Base-by-base conservation (phyloP, 2,888 invertebrate species). In the Megamerina dolium region DNA sequence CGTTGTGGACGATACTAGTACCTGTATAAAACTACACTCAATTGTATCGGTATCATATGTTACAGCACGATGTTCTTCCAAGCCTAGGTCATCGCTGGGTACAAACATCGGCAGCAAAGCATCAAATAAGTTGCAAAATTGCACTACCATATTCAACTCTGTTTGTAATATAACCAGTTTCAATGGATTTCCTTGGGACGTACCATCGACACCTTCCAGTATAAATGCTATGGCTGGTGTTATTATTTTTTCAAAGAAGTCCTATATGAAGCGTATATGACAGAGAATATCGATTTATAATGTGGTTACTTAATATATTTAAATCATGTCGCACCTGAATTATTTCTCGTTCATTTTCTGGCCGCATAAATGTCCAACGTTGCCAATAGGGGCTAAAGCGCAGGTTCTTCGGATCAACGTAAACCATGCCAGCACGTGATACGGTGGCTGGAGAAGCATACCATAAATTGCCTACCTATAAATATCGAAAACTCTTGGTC, bases 401-500 rank as follows among this genome's bases (percentile, higher is more conserved):
- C 48, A 94, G 75, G 70, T 90, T 90, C 72, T 91, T 91, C 0
- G 93, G 91, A 61, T 93, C 92, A 0, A 94, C 90, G 59, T 83
- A 94, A 9, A 94, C 91, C 91, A 94, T 92, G 23, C 92, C 93
- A 8, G 91, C 91, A 41, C 93, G 77, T 0, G 92, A 92, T 3
- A 94, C 89, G 0, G 91, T 93, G 1, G 93, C 92, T 0, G 94
- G 94, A 0, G 93, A 93, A 0, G 93, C 93, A 59, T 85, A 91
- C 67, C 84, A 83, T 49, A 94, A 74, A 70, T 92, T 87, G 2
- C 87, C 91, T 19, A 93, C 88, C 81, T 81, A 37, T 31, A 23
- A 23, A 40, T n/a, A 27, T 13, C 4, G 23, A 29, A 32, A 39
- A 32, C 13, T 19, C 3, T 5, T n/a, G 6, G 36, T n/a, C n/a